Base-by-base conservation (phyloP, 2,888 invertebrate genomes). In the Pristionchus exspectatus region DNA sequence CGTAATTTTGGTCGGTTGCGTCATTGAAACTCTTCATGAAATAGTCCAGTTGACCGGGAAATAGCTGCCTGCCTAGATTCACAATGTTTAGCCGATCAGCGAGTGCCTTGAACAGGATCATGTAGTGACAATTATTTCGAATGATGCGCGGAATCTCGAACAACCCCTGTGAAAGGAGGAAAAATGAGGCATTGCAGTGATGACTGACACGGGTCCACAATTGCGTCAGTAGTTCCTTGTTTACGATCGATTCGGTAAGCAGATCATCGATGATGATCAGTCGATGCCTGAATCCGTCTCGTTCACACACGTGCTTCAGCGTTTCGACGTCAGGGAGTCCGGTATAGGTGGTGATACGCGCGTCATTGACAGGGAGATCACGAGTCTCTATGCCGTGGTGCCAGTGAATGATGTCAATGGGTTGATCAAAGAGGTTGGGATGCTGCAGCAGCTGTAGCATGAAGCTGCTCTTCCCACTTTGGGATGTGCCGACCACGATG, bases 41-140 rank as follows among this genome's bases (percentile, higher is more conserved):
- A 24, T 50, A 81, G 7, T 81, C 14, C 18, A 24, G n/a, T 16
- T 81, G 81, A 2, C 81, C 81, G 16, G 81, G 81, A 44, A 50
- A 81, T 24, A 81, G 21, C 44, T 81, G 81, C 18, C 54, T 18
- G 44, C 81, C 81, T 24, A 81, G 81, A 50, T 81, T 81, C 14
- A 81, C 81, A 50, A 81, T n/a, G n/a, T 81, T 81, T 24, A 81
- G 50, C 21, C 54, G 44, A 50, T 81, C 81, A 14, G 81, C 81
- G 1, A 81, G n/a, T 7, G 81, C 81, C 44, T 50, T 50, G n/a
- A 81, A 81, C 7, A 81, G 81, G 3, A 27, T 16, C 12, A 81
- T 81, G 81, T 81, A 81, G 81, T 81, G 44, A 21, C 24, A 50
- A n/a, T 81, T 81, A 24, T 81, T 50, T 1, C 50, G 21, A n/a